Base-by-base conservation (phyloP, 2,797 vertebrate genomes). In the Peromyscus melanophrys region DNA sequence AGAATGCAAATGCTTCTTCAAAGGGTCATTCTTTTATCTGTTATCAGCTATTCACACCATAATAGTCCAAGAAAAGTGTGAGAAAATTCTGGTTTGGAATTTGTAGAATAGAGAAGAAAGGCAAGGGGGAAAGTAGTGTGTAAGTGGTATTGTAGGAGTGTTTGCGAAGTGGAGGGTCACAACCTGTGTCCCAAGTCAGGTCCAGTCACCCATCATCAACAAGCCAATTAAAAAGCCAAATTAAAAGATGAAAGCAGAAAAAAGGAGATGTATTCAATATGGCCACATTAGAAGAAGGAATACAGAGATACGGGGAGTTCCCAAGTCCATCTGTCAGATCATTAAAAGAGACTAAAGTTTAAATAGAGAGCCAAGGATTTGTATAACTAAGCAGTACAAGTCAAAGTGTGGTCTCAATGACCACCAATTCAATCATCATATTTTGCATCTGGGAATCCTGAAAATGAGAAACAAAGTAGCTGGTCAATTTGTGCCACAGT, bases 71-170 rank as follows among this genome's bases (percentile, higher is more conserved):
- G 21, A 59, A 19, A 19, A 7, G 0, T 19, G 10, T 77, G 16
- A 84, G 65, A 76, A 78, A 67, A 93, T 87, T 94, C 65, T 71
- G 7, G 0, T 43, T 73, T 40, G 21, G 8, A 31, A 34, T 59
- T 75, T 82, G 4, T 5, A 94, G n/a, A 80, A 93, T 69, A 94
- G n/a, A 71, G 29, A 92, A 93, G 57, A 73, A 92, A 92, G 46
- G 55, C 21, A 80, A 23, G 3, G 87, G 40, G 84, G 83, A 83
- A 93, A 81, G 19, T 34, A 69, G 31, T 71, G 21, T 37, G 0
- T 75, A 21, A 3, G 8, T 69, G 5, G 2, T 11, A 34, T 0
- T 84, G 46, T 13, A 23, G 13, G 69, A 46, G 4, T 27, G 27
- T 8, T 34, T 23, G 5, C 0, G 2, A 65, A 21, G 40, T 31